Conservation (phyloP, 1,140 invertebrate species). For the Nebria ingens region DNA sequence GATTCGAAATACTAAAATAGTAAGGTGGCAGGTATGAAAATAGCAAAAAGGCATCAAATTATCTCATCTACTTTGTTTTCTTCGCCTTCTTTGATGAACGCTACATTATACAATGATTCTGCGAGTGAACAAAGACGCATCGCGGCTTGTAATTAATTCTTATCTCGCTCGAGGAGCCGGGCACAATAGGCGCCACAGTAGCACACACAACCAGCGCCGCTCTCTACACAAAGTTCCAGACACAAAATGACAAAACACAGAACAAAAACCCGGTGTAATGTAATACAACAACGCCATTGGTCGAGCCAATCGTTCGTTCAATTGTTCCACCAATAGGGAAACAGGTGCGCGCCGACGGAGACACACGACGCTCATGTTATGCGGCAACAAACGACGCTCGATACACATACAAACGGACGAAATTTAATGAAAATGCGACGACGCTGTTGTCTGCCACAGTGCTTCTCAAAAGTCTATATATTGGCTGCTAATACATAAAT, state of each 20-base stretch:
- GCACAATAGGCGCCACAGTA: slow-evolving; percentile 27
- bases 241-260: slow-evolving; percentile 32
- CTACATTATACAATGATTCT: too few species aligned
- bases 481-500: too few species aligned
- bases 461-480: too few species aligned
- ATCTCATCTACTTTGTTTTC: too few species aligned
- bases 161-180: slow-evolving; percentile 29
- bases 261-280: slow-evolving; percentile 31
- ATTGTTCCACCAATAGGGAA: slow-evolving; percentile 31
- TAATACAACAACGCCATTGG: slow-evolving; percentile 30
- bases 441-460: slow-evolving; percentile 16
- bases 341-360: slow-evolving; percentile 19
- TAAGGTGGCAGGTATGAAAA: too few species aligned
- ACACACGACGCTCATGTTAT: too few species aligned
- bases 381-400: neutral
- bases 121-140: slow-evolving; percentile 27
- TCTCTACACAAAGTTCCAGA: slow-evolving; percentile 31
- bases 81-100: too few species aligned
- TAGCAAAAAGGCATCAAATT: too few species aligned
- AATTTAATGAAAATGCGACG: neutral
- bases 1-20: too few species aligned
- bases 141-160: slow-evolving; percentile 33
- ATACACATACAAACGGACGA: neutral
- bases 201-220: too few species aligned
- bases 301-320: slow-evolving; percentile 26